Base-by-base conservation (phyloP, 2,888 invertebrate genomes). In the Leptura quadrifasciata region DNA sequence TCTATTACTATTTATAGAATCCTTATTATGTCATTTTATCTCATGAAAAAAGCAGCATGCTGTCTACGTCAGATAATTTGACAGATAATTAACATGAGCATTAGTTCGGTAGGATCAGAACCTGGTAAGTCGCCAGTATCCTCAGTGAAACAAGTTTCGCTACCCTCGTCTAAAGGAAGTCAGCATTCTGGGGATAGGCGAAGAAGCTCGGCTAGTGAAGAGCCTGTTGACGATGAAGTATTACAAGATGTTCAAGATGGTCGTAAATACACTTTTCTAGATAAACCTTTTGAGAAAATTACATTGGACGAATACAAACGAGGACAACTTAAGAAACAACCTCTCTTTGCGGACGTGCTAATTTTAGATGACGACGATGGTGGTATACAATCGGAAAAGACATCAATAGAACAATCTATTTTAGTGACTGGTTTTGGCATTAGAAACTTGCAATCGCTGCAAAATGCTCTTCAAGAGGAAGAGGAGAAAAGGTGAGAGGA, bases 361-460 rank as follows among this genome's bases (percentile, higher is more conserved):
- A 72, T 52, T n/a, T 52, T 65, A 58, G 72, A 72, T 10, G 69
- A 69, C 20, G 15, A 21, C 4, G 18, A 54, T 4, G 54, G 18
- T 12, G 15, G 18, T 12, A 10, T 69, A 6, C 20, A 18, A 6
- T 20, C 21, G 1, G 69, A 69, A 21, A 58, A 39, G 10, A 35
- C 69, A 0, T 31, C 68, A 1, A 65, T 64, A 58, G 72, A 74
- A 12, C 79, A 79, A 12, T 85, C 85, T 0, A 84, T 87, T 71
- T 76, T 87, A 10, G 82, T 87, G 5, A 84, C 83, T 0, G 87
- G 87, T 17, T 87, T 87, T 61, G 87, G 87, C 1, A 82, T 87
- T 80, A 76, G 87, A 18, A 87, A 86, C 70, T 72, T 85, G 24
- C 70, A 81, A 17, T 86, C 86, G 0, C 76, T 87, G 21, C 85